phyloP scores from a whole-genome alignment of 2,113 vertebrate species.

The Calonectris borealis region DNA sequence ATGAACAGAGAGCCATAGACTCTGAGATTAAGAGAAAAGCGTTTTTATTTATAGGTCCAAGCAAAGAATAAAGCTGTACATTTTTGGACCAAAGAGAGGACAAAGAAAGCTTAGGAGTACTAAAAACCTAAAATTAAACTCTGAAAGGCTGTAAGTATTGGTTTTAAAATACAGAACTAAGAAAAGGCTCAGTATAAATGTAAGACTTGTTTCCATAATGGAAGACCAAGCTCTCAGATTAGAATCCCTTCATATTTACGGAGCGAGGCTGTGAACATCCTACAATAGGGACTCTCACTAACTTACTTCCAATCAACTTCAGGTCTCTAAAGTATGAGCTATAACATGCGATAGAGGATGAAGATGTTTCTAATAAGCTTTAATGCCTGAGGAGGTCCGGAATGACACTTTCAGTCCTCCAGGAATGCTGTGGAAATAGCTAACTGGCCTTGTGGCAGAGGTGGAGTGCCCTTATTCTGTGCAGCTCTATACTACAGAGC shows the following conservation, averaged over 20 bases:
- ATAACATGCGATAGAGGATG: background rate
- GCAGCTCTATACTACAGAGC: background rate
- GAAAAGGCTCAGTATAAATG: background rate
- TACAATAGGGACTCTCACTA: background rate
- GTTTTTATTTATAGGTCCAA: background rate
- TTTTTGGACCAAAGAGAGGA: background rate
- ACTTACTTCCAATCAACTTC: background rate
- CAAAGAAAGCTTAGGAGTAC: background rate
- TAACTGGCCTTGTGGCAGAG: background rate
- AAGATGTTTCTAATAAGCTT: background rate
- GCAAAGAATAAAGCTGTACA: background rate
- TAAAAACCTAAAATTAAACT: slow-evolving; percentile 13
- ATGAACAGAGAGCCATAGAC: background rate
- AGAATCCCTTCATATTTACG: background rate
- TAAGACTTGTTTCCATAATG: background rate
- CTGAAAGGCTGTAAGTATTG: background rate
- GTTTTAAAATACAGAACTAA: slow-evolving; percentile 13
- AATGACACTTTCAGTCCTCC: background rate
- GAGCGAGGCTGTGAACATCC: background rate
- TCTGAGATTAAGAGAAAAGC: background rate
- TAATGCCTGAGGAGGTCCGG: background rate
- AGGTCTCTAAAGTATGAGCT: background rate
- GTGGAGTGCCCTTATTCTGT: no score
- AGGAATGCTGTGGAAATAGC: background rate
- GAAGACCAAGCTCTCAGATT: background rate